Evolutionary conservation across 2,888 invertebrate genomes (phyloP), one percentile per base, ranked within the genome.

Genomic region (Geophilus truncorum): DNA sequence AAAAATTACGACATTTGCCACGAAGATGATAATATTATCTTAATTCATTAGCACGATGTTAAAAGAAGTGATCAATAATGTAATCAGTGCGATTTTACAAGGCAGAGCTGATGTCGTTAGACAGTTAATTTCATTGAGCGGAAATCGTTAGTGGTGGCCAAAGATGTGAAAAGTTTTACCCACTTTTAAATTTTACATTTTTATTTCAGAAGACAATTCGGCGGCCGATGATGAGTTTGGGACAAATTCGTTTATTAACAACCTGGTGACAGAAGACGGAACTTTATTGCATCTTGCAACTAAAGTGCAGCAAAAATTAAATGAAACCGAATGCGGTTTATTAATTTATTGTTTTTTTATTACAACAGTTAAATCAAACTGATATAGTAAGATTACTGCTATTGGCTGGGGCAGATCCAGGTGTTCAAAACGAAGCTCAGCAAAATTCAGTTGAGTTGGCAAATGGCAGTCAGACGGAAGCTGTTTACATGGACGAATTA

Each of bases 371-470:
- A 70, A 89, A 89, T 82, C 88, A 90, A 84, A 86, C 88, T 51
- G 91, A 91, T 85, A 89, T 90, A 79, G 90, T 91, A 10, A 85
- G 91, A 82, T 89, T 90, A 5, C 86, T 91, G 36, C 85, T 91
- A 78, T 88, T 89, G 51, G 88, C 89, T 81, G 91, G 91, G 4
- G 90, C 90, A 21, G 90, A 91, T 85, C 90, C 91, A 18, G 88
- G 90, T 18, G 86, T 90, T 51, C 89, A 89, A 83, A 90, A 91
- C 85, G 85, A 85, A 32, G 87, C 89, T 76, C 90, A 90, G 3
- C 88, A 89, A 82, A 90, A 90, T 81, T 88, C 91, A 0, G 87
- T 90, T 81, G 90, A 91, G 83, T 85, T 90, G 51, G 88, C 89
- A 23, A 80, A 83, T 4, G 85, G 87, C 0, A 88, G 90, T 70